Conservation (phyloP, 2,797 vertebrate species). For the Cuculus canorus region DNA sequence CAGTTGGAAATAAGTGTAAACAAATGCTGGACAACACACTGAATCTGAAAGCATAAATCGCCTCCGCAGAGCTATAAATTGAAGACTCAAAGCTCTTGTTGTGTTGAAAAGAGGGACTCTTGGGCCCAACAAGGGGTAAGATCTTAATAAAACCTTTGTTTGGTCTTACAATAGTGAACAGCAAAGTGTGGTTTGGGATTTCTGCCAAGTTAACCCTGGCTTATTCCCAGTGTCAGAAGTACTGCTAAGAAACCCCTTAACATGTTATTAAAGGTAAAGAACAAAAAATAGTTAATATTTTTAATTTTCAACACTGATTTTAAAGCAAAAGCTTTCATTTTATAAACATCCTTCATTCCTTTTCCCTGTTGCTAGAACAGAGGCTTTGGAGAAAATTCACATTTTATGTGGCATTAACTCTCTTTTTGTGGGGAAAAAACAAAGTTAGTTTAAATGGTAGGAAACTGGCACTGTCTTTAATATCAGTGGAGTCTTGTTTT, state of each 20-base stretch:
- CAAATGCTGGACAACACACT: neutral
- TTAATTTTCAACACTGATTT: neutral
- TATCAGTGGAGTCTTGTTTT: neutral
- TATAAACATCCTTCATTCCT: neutral
- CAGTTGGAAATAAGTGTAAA: neutral
- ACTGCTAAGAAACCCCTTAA: neutral
- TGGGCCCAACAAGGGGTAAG: neutral
- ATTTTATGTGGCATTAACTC: neutral
- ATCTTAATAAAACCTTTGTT: conserved; percentile 55
- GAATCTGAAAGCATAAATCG: neutral
- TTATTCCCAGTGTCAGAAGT: neutral
- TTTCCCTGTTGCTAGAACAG: neutral
- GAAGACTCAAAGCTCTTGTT: conserved; percentile 22
- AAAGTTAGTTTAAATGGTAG: neutral
- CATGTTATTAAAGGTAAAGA: neutral
- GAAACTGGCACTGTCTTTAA: neutral
- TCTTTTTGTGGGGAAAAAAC: neutral
- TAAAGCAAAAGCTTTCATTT: conserved; percentile 1
- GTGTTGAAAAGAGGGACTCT: conserved; percentile 20
- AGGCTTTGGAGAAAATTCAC: neutral
- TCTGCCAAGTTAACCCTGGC: conserved; percentile 46
- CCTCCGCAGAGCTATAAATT: conserved; percentile 9
- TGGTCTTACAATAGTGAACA: neutral
- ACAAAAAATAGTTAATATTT: neutral
- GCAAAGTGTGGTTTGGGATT: conserved; percentile 39